phyloP scores from a whole-genome alignment of 2,797 vertebrate species.

The Chelon labrosus region DNA sequence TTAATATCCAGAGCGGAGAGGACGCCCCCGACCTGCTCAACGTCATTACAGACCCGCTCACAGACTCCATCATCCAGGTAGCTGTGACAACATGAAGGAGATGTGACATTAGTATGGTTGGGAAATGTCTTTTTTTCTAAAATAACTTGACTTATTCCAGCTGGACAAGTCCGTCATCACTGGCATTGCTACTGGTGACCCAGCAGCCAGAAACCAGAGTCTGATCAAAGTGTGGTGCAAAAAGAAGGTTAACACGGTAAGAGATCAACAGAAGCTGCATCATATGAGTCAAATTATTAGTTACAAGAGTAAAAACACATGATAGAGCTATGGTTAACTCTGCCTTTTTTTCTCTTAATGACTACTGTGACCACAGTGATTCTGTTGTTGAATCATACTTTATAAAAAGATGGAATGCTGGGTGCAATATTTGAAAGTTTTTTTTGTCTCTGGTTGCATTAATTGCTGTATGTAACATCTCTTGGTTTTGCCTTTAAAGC shows the following conservation, averaged over 20 bases:
- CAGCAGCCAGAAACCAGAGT: constrained; percentile 89
- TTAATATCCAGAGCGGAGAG: constrained; percentile 91
- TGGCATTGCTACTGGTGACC: constrained; percentile 87
- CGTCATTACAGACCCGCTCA: constrained; percentile 96
- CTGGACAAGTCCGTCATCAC: constrained; percentile 93
- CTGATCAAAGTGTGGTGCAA: constrained; percentile 93
- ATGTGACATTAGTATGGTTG: background rate
- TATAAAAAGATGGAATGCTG: constrained; percentile 19
- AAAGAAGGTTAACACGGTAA: constrained; percentile 83
- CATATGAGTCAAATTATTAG: constrained; percentile 23
- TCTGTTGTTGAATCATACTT: constrained; percentile 41
- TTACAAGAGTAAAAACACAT: constrained; percentile 42
- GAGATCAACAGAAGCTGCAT: constrained; percentile 55
- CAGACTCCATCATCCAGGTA: constrained; percentile 94
- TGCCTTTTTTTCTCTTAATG: constrained; percentile 54
- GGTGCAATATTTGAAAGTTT: constrained; percentile 21
- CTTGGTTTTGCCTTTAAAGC: constrained; percentile 5
- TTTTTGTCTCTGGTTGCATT: background rate
- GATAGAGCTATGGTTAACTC: constrained; percentile 22
- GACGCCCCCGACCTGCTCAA: constrained; percentile 94
- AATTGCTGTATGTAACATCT: background rate
- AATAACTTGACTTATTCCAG: constrained; percentile 69
- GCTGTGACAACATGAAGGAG: background rate
- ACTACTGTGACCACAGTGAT: constrained; percentile 36
- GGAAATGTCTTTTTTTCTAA: background rate